Conservation (phyloP, 2,797 vertebrate species). For the Enteromius fasciolatus region DNA sequence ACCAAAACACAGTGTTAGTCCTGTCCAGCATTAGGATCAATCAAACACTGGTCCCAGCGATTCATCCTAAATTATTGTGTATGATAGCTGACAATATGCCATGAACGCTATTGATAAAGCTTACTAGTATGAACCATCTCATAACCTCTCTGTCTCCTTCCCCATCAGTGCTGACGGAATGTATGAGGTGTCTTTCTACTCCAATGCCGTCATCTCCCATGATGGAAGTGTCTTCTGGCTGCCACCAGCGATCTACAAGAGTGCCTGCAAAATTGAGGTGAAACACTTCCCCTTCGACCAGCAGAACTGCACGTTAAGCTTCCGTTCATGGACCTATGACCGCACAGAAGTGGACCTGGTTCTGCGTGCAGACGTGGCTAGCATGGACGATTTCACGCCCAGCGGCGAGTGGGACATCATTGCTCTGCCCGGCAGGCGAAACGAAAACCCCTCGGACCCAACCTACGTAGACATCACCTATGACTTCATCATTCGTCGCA, state of each 20-base stretch:
- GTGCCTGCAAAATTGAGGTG: constrained; percentile 93
- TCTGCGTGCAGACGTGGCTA: constrained; percentile 91
- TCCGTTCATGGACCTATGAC: constrained; percentile 98
- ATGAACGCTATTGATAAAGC: not conserved
- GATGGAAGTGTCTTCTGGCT: constrained; percentile 98
- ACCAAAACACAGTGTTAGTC: not conserved
- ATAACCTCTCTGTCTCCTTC: constrained; percentile 22
- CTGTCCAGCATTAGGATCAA: not conserved
- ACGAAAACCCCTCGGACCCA: constrained; percentile 90
- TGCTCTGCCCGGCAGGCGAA: constrained; percentile 90
- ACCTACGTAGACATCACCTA: constrained; percentile 97
- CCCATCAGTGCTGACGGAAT: constrained; percentile 88
- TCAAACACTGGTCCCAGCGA: not conserved
- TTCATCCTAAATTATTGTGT: not conserved
- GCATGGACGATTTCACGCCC: constrained; percentile 96
- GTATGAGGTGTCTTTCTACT: constrained; percentile 98
- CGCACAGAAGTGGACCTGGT: constrained; percentile 95
- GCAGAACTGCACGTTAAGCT: constrained; percentile 97
- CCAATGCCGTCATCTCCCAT: constrained; percentile 92
- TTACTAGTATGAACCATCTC: not conserved
- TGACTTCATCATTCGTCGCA: constrained; percentile 95
- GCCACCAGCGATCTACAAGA: constrained; percentile 74
- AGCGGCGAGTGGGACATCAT: constrained; percentile 98
- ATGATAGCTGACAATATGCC: not conserved
- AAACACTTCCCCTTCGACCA: constrained; percentile 98